phyloP scores from a whole-genome alignment of 1,140 invertebrate genomes.

The Drosophila repletoides region DNA sequence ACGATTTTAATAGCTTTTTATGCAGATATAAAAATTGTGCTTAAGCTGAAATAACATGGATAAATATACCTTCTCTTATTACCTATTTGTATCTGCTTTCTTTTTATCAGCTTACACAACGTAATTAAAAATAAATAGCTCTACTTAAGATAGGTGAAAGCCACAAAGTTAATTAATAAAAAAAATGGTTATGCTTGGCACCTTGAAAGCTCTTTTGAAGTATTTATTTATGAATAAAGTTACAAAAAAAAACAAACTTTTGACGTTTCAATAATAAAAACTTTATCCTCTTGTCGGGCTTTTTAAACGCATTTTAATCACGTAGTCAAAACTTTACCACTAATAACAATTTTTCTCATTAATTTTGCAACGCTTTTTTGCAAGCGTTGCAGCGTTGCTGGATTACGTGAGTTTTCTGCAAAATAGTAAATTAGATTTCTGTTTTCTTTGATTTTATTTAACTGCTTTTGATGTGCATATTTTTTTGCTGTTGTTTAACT shows the following conservation, averaged over 20 bases:
- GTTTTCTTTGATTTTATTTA: conserved; percentile 26
- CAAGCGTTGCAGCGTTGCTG: not conserved
- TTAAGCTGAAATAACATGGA: no score
- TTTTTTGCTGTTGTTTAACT: conserved; percentile 7
- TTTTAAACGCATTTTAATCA: conserved; percentile 26
- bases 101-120: no score
- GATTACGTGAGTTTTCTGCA: conserved; percentile 20
- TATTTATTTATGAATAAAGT: conserved; percentile 4
- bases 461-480: conserved; percentile 35
- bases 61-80: no score
- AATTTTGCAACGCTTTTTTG: not conserved
- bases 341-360: conserved; percentile 8
- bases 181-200: not conserved
- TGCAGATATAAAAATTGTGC: no score
- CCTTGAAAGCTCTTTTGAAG: not conserved
- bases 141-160: no score
- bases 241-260: conserved; percentile 14
- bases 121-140: no score
- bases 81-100: no score
- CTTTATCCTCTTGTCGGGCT: not conserved
- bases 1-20: no score
- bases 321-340: conserved; percentile 35
- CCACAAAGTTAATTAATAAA: no score
- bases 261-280: conserved; percentile 3
- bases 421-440: conserved; percentile 53